phyloP scores from a whole-genome alignment of 2,888 invertebrate genomes.

The Erebia epiphron region DNA sequence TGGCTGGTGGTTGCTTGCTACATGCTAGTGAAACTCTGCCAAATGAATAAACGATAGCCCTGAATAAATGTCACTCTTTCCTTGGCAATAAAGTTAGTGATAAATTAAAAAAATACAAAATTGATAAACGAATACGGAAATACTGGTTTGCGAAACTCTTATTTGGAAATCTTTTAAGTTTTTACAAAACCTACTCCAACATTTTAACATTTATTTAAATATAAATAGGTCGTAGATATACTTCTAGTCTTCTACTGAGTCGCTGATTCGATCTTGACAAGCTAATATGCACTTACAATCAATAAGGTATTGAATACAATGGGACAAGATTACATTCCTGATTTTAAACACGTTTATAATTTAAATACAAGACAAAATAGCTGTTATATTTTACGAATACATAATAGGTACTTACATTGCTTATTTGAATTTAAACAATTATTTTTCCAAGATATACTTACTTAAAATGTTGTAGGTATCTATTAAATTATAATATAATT shows the following conservation, averaged over 20 bases:
- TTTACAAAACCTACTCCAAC: not conserved
- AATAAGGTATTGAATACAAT: constrained; percentile 4
- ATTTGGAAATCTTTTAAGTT: no score
- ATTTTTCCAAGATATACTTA: not conserved
- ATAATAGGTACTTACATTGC: not conserved
- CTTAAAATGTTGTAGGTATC: not conserved
- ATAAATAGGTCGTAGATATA: not conserved
- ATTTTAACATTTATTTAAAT: constrained; percentile 1
- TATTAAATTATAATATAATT: not conserved
- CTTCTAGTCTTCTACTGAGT: not conserved
- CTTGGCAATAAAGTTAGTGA: no score
- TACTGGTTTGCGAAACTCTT: no score
- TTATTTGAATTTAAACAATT: not conserved
- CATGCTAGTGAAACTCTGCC: no score
- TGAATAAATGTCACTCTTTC: no score
- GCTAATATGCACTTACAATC: not conserved
- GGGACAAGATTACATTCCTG: not conserved
- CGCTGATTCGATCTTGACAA: constrained; percentile 5
- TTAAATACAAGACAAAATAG: no score
- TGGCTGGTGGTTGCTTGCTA: no score
- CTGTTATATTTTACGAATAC: not conserved
- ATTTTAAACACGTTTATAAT: not conserved
- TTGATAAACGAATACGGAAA: no score
- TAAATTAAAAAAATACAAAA: no score
- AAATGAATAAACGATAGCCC: no score